These are phyloP conservation scores for Scelioninae gen. 1 DNA, from an alignment of 2,888 invertebrate species.

Conservation along the genomic window DNA sequence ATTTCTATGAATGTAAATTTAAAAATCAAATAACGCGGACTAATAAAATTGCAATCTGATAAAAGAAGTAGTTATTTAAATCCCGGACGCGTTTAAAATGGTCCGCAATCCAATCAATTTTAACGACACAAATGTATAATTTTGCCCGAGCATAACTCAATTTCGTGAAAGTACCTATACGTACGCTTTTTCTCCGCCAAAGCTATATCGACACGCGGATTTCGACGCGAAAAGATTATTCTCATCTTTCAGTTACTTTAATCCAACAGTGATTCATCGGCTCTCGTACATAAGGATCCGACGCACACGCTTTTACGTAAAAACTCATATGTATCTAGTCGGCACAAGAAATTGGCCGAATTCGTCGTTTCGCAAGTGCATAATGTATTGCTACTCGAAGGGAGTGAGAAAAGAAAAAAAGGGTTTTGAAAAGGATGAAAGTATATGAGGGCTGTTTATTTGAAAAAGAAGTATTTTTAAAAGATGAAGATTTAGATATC, in stretches of 20 bases:
- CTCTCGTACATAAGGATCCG: slow-evolving; percentile 50
- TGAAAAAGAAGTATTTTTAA: too few relatives aligned
- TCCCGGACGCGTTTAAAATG: slow-evolving; percentile 12
- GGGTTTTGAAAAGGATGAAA: too few relatives aligned
- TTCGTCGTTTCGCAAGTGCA: slow-evolving; percentile 27
- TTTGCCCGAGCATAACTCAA: slow-evolving; percentile 32
- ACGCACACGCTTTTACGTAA: slow-evolving; percentile 41
- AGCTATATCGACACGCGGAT: slow-evolving; percentile 45
- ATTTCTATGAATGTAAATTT: too few relatives aligned
- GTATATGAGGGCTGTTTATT: too few relatives aligned
- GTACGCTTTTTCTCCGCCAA: slow-evolving; percentile 1
- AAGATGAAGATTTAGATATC: too few relatives aligned
- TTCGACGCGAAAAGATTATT: slow-evolving; percentile 58
- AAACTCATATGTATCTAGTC: slow-evolving; percentile 35
- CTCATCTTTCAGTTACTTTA: slow-evolving; percentile 66
- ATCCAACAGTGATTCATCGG: slow-evolving; percentile 63
- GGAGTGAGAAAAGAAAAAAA: too few relatives aligned
- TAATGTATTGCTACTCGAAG: background rate
- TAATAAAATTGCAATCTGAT: background rate
- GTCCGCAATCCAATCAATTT: slow-evolving; percentile 34
- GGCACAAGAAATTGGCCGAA: slow-evolving; percentile 43
- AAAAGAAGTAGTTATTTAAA: slow-evolving; percentile 23
- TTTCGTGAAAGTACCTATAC: slow-evolving; percentile 29
- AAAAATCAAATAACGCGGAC: background rate
- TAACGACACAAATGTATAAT: slow-evolving; percentile 42